Evolutionary conservation across 2,888 invertebrate genomes (phyloP).

Genomic region (Chrysodeixis includens): DNA sequence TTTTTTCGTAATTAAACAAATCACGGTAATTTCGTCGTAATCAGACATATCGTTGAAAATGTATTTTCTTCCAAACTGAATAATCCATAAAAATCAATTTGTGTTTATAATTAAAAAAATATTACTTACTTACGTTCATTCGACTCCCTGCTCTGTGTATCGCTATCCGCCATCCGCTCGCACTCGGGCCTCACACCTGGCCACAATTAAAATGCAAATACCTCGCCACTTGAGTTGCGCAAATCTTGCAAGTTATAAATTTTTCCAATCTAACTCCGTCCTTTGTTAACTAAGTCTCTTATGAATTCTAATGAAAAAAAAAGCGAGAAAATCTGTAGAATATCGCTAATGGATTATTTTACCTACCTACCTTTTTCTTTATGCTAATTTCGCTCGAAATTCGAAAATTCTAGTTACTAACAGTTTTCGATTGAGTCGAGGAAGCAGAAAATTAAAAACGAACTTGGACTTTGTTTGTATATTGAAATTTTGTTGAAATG

Average conservation of each 20-base stretch:
- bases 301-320: slow-evolving; percentile 62
- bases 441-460: background rate
- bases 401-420: slow-evolving; percentile 21
- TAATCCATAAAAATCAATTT: too few relatives aligned
- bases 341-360: slow-evolving; percentile 62
- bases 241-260: slow-evolving; percentile 77
- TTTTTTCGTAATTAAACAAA: too few relatives aligned
- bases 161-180: slow-evolving; percentile 25
- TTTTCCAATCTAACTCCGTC: slow-evolving; percentile 77
- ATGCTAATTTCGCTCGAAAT: slow-evolving; percentile 46
- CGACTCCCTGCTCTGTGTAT: slow-evolving; percentile 10
- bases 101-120: too few relatives aligned
- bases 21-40: too few relatives aligned
- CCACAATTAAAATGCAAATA: slow-evolving; percentile 80
- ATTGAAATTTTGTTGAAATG: background rate
- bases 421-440: slow-evolving; percentile 13
- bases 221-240: slow-evolving; percentile 70
- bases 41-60: too few relatives aligned
- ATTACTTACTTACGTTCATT: background rate
- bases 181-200: slow-evolving; percentile 15
- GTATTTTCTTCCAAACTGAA: too few relatives aligned
- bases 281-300: slow-evolving; percentile 68
- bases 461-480: background rate
- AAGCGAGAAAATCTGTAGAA: slow-evolving; percentile 52
- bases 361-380: slow-evolving; percentile 53